Evolutionary conservation across 2,888 invertebrate species (phyloP), one percentile per base, ranked within the genome.

Genomic region (Hofmannophila pseudospretella): DNA sequence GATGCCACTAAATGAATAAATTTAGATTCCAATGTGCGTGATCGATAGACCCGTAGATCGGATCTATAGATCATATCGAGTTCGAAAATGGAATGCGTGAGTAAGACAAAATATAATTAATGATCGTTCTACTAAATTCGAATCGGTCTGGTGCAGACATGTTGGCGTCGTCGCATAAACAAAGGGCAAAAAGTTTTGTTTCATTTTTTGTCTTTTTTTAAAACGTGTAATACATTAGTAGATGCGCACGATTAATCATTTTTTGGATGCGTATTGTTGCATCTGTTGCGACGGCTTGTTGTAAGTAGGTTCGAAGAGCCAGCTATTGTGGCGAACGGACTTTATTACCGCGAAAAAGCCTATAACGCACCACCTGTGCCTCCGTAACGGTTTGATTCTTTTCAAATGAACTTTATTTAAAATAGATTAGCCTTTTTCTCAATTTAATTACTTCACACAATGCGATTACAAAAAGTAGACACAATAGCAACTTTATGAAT

Each of bases 61-160:
- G 74, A 85, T 84, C 84, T 80, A 86, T 85, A 85, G 85, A 86
- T 86, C 84, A 85, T 84, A 85, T 84, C 81, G 72, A 69, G 58
- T 64, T 79, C 50, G 68, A 82, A 85, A 84, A 84, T 86, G 80
- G 79, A 84, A 82, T 84, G 84, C 81, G 80, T 82, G 85, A 85
- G 86, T 86, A 85, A 85, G 86, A 85, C 86, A 84, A 86, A 85
- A 85, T 81, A 79, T 85, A 86, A 86, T 86, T 85, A 85, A 86
- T 86, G 82, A 79, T 82, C 64, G 67, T 65, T 70, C 69, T 77
- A 74, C 74, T 57, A 82, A 80, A 84, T 79, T 82, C 74, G 82
- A 82, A 76, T 79, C 80, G 79, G 74, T 81, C 65, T 70, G 75
- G 76, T 78, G 85, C 76, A 86, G 85, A 86, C 86, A 85, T 58